Percentiles rank a stretch among this genome's conserved stretches.
phyloP scores from a whole-genome alignment of 2,797 vertebrate species.

The Numenius phaeopus region DNA sequence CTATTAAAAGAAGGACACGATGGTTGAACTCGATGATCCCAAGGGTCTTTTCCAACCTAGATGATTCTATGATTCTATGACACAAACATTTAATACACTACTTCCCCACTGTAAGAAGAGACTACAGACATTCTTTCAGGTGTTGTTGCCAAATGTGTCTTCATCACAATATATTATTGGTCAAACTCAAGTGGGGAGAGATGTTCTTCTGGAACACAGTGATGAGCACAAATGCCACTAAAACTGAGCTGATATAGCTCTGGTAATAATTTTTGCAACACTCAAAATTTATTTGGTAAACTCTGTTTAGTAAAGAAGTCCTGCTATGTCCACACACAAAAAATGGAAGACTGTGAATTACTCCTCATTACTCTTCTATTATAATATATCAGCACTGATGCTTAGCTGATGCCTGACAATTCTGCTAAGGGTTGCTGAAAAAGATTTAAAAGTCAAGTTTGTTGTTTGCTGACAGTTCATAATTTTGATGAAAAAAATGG shows the following conservation, averaged over 20 bases:
- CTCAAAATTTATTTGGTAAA: background rate
- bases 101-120: background rate
- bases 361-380: background rate
- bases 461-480: background rate
- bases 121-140: background rate
- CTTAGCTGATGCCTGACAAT: background rate
- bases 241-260: background rate
- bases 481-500: background rate
- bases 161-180: background rate
- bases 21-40: too few species aligned
- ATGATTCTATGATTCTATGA: too few species aligned
- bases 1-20: background rate
- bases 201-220: background rate
- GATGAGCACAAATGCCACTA: background rate
- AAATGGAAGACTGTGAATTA: background rate
- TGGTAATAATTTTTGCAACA: background rate
- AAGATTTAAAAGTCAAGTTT: background rate
- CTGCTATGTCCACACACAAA: background rate
- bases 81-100: background rate
- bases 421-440: background rate
- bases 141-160: background rate
- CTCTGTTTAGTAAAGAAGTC: background rate
- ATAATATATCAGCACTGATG: background rate
- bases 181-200: background rate
- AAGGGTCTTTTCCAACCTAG: too few species aligned